Evolutionary conservation across 2,888 invertebrate genomes (phyloP).

Genomic region (Nephrocerus scutellatus): DNA sequence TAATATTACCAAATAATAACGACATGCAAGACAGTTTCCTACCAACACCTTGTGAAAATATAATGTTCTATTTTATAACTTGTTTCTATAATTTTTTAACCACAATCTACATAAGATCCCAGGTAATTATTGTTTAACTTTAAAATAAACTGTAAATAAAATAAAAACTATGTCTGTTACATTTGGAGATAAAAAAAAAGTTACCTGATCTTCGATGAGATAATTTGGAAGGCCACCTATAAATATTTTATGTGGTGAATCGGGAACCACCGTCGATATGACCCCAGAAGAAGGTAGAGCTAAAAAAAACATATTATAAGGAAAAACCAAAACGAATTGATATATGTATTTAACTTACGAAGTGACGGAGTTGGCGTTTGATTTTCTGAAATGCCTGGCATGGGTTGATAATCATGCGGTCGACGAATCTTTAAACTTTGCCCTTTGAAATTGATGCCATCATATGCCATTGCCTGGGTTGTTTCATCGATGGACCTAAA

Average conservation of each 20-base stretch:
- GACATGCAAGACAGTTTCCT: no score
- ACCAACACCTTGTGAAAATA: no score
- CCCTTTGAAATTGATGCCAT: conserved; percentile 97
- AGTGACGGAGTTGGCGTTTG: conserved; percentile 77
- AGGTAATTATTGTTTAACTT: conserved; percentile 4
- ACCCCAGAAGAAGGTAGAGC: conserved; percentile 59
- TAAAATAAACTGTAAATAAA: conserved; percentile 7
- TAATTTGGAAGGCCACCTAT: conserved; percentile 98
- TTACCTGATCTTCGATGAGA: conserved; percentile 98
- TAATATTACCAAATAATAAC: no score
- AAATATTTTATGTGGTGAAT: conserved; percentile 98
- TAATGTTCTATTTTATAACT: no score
- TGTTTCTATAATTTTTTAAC: no score
- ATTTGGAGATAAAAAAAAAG: conserved; percentile 10
- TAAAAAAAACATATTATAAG: conserved; percentile 33
- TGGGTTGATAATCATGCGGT: conserved; percentile 97
- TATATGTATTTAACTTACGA: conserved; percentile 44
- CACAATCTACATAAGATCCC: no score
- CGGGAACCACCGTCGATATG: conserved; percentile 90
- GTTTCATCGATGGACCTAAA: conserved; percentile 96
- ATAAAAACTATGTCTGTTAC: not conserved
- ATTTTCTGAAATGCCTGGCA: conserved; percentile 90
- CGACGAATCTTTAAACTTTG: conserved; percentile 96
- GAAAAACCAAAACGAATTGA: conserved; percentile 1
- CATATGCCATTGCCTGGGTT: conserved; percentile 98